phyloP scores from a whole-genome alignment of 2,113 vertebrate genomes.

The Ovis canadensis region DNA sequence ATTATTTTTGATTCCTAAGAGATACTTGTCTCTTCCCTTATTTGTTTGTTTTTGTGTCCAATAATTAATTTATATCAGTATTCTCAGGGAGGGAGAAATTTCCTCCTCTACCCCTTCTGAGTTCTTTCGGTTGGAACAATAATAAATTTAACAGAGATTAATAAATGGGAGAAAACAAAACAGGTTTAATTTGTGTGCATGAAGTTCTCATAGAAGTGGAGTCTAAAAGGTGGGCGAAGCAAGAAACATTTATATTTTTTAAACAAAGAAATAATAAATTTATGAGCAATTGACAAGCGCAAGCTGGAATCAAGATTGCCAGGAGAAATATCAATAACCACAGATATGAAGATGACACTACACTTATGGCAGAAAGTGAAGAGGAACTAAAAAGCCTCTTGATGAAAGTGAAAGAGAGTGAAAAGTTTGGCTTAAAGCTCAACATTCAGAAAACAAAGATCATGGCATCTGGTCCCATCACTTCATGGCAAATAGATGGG shows the following conservation, averaged over 20 bases:
- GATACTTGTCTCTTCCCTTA: background rate
- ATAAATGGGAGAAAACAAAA: background rate
- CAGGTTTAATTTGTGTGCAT: background rate
- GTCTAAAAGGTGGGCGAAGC: background rate
- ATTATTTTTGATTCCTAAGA: background rate
- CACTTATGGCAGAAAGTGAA: too few relatives aligned
- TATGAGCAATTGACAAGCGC: background rate
- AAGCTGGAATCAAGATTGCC: too few relatives aligned
- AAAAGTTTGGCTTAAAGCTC: too few relatives aligned
- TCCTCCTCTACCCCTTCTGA: background rate
- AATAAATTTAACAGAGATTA: background rate
- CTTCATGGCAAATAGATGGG: too few relatives aligned
- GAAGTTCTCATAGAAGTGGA: background rate
- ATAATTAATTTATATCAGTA: background rate
- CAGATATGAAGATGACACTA: too few relatives aligned
- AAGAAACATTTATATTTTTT: background rate
- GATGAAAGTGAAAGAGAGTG: too few relatives aligned
- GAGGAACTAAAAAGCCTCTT: too few relatives aligned
- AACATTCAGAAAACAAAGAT: too few relatives aligned
- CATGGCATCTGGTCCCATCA: too few relatives aligned
- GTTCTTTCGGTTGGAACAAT: background rate
- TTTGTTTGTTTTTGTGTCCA: background rate
- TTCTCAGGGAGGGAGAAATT: background rate
- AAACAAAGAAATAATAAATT: background rate
- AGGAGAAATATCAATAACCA: too few relatives aligned